phyloP scores from a whole-genome alignment of 2,888 invertebrate species.

The Galerucella nymphaeae region DNA sequence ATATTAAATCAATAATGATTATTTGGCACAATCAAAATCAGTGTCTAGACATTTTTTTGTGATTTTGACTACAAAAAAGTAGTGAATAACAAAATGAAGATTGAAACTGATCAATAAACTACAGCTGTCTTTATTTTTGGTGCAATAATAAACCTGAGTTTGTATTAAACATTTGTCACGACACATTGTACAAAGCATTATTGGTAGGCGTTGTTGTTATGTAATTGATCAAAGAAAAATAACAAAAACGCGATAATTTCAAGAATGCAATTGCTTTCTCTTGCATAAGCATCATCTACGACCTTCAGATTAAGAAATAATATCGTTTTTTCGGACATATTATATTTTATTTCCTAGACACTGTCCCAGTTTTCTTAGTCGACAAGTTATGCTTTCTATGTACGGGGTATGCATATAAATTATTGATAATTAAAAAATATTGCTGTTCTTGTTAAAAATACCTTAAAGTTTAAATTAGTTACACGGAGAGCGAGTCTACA shows the following conservation, averaged over 20 bases:
- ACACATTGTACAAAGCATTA: background rate
- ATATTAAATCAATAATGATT: background rate
- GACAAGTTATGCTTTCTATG: slow-evolving; percentile 28
- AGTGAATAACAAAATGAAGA: too few species aligned
- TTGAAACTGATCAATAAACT: too few species aligned
- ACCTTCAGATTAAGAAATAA: slow-evolving; percentile 42
- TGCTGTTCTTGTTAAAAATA: too few species aligned
- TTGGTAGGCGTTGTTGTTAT: slow-evolving; percentile 38
- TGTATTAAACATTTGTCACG: too few species aligned
- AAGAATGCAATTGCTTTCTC: slow-evolving; percentile 46
- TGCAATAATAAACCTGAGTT: too few species aligned
- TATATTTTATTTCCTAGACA: slow-evolving; percentile 34
- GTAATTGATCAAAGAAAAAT: slow-evolving; percentile 39
- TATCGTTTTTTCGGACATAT: slow-evolving; percentile 28
- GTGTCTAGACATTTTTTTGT: background rate
- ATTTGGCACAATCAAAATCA: background rate
- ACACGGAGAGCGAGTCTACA: too few species aligned
- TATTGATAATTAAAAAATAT: too few species aligned
- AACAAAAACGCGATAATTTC: slow-evolving; percentile 36
- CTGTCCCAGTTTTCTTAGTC: slow-evolving; percentile 29
- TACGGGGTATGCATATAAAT: slow-evolving; percentile 17
- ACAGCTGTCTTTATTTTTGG: too few species aligned
- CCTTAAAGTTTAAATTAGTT: too few species aligned
- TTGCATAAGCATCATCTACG: slow-evolving; percentile 42
- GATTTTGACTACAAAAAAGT: background rate